Conservation (phyloP, 1,140 invertebrate genomes). For the Hyphantria cunea region DNA sequence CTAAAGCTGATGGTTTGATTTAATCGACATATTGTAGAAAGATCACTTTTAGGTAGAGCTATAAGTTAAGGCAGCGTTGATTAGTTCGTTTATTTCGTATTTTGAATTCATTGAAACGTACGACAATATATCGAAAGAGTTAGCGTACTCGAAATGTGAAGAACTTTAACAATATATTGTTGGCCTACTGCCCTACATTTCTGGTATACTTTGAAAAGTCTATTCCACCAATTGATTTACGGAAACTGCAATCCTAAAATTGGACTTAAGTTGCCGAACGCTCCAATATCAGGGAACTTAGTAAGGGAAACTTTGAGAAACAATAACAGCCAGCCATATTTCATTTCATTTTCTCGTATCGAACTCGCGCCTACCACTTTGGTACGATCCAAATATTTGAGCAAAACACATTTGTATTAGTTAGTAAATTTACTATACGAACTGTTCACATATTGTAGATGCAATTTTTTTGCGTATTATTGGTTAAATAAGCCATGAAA, state of each 20-base stretch:
- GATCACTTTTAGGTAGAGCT: too few relatives aligned
- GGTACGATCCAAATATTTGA: constrained; percentile 19
- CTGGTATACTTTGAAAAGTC: background rate
- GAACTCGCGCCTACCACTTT: constrained; percentile 16
- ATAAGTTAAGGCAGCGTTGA: background rate
- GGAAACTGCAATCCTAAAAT: constrained; percentile 28
- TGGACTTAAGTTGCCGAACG: constrained; percentile 10
- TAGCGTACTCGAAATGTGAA: too few relatives aligned
- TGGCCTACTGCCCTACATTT: background rate
- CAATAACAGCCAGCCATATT: constrained; percentile 45
- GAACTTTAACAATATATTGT: background rate
- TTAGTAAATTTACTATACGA: constrained; percentile 24
- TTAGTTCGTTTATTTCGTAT: background rate
- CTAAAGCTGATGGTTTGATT: too few relatives aligned
- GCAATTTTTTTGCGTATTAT: too few relatives aligned
- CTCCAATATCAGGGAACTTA: constrained; percentile 2
- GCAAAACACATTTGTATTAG: constrained; percentile 32
- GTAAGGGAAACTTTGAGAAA: constrained; percentile 39
- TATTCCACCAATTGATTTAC: constrained; percentile 25
- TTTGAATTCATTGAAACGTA: too few relatives aligned
- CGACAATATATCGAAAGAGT: too few relatives aligned
- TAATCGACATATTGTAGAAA: too few relatives aligned
- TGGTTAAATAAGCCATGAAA: too few relatives aligned
- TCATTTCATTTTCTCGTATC: constrained; percentile 45
- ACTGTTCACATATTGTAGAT: constrained; percentile 5